Evolutionary conservation across 1,140 invertebrate genomes (phyloP).

Genomic region (Drusus annulatus): DNA sequence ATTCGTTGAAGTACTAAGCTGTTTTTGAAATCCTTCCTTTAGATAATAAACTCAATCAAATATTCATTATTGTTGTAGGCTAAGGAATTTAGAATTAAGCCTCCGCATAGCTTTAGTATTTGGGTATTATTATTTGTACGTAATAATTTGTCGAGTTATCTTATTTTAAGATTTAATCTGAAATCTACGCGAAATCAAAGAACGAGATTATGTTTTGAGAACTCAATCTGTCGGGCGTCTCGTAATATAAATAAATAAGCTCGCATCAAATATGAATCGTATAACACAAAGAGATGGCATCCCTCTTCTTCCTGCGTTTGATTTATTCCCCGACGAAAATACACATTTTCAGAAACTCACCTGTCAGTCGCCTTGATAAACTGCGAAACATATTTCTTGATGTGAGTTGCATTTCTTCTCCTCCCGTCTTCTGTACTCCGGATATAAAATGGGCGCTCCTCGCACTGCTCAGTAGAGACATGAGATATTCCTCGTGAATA

Average conservation of each 20-base stretch:
- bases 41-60: background rate
- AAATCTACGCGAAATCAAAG: background rate
- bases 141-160: too few relatives aligned
- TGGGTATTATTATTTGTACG: too few relatives aligned
- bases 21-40: background rate
- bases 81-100: background rate
- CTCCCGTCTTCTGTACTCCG: too few relatives aligned
- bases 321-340: conserved; percentile 22
- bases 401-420: conserved; percentile 30
- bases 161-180: too few relatives aligned
- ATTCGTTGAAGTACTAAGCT: too few relatives aligned
- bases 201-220: conserved; percentile 10
- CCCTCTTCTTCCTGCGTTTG: background rate
- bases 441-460: background rate
- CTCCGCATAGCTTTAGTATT: too few relatives aligned
- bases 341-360: conserved; percentile 26
- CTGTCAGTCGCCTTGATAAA: conserved; percentile 35
- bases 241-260: conserved; percentile 28
- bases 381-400: conserved; percentile 32
- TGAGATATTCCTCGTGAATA: conserved; percentile 49
- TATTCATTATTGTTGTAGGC: conserved; percentile 1
- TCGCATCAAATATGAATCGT: conserved; percentile 23
- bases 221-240: conserved; percentile 6
- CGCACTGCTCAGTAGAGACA: conserved; percentile 10
- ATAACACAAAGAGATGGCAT: background rate